Base-by-base conservation (phyloP, 2,113 vertebrate genomes). In the Mustela lutreola region DNA sequence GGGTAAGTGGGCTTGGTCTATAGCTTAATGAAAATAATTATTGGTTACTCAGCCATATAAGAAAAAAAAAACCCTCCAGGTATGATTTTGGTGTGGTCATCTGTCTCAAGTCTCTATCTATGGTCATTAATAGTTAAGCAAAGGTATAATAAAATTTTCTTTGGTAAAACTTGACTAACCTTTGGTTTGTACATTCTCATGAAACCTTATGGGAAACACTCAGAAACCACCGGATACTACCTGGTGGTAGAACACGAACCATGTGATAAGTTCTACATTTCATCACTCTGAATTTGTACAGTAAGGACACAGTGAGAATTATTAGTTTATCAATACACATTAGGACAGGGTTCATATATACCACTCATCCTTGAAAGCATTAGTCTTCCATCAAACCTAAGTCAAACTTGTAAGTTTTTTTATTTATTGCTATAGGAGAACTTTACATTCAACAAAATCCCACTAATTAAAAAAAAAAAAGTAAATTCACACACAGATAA, bases 1-100 rank as follows among this genome's bases (percentile, higher is more conserved):
- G 76, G 48, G 26, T 48, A 78, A 79, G 63, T 75, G 21, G 70
- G 63, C 2, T 96, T 14, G 4, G 33, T 81, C 24, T 70, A 9
- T 11, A 93, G 75, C 28, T 79, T 91, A 95, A 92, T 95, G 63
- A 96, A 97, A 95, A 95, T 81, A 92, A 96, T 93, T 62, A 92
- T 15, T 96, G 81, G 42, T 58, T 97, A 92, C 92, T 94, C 18
- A 98, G 39, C 80, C 56, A 19, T 11, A 91, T 91, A 91, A 60
- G 28, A 58, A 95, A 89, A 73, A 73, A 73, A 86, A 73, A 60
- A 3, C 2, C 26, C 45, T 33, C 16, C 9, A 78, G 6, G 65
- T 95, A 88, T 84, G 87, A 39, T 50, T 82, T 58, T 39, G 53
- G 50, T 73, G 31, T 8, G 85, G 11, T 42, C 28, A 65, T 22